phyloP scores from a whole-genome alignment of 2,797 vertebrate genomes.

The Manis crassicaudata region DNA sequence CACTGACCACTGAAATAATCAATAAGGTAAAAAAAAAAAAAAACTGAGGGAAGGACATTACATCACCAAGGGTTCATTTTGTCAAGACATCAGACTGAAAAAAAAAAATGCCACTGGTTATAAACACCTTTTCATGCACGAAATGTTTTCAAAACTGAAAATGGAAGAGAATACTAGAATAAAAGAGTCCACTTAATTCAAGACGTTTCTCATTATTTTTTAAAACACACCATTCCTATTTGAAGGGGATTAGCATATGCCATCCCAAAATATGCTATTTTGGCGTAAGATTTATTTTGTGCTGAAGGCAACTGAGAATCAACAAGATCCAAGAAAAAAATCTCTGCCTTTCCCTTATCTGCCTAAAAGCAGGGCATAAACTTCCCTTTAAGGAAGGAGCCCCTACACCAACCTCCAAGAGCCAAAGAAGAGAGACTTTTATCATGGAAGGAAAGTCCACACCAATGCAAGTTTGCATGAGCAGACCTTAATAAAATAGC shows the following conservation, averaged over 20 bases:
- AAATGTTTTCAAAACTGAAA: conserved; percentile 42
- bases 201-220: background rate
- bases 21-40: background rate
- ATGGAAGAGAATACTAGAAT: background rate
- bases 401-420: background rate
- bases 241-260: background rate
- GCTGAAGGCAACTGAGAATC: background rate
- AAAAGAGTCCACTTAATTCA: background rate
- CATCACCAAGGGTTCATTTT: conserved; percentile 12
- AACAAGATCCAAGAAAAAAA: background rate
- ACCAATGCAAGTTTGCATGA: background rate
- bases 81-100: background rate
- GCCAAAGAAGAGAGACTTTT: background rate
- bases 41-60: background rate
- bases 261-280: background rate
- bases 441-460: background rate
- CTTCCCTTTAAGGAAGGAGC: background rate
- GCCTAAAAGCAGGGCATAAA: background rate
- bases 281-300: background rate
- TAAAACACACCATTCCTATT: background rate
- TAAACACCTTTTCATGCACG: background rate
- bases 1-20: background rate
- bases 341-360: background rate
- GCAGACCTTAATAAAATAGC: background rate
- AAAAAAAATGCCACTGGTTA: background rate